phyloP scores from a whole-genome alignment of 2,888 invertebrate genomes.

The Cheilosia impressa region DNA sequence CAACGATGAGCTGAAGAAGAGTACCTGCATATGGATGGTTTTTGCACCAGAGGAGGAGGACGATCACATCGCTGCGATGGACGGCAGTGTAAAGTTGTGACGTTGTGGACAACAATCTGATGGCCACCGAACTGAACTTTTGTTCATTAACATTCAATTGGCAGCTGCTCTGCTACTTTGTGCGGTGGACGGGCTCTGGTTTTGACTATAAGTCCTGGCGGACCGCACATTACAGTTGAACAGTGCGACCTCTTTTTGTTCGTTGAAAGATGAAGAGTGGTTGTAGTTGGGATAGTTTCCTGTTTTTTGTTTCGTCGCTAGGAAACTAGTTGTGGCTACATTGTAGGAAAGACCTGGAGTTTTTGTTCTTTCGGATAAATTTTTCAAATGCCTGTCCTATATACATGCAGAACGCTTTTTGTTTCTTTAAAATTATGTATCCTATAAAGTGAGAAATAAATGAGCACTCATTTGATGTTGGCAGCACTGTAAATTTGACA shows the following conservation, averaged over 20 bases:
- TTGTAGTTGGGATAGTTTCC: neutral
- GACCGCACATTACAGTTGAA: constrained; percentile 1
- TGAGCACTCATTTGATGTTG: no score
- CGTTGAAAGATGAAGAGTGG: neutral
- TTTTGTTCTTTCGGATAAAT: no score
- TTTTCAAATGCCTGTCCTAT: no score
- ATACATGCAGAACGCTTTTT: no score
- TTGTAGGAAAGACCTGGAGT: no score
- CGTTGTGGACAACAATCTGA: constrained; percentile 47
- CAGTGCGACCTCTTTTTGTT: constrained; percentile 26
- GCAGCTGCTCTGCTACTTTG: constrained; percentile 13
- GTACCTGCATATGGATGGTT: no score
- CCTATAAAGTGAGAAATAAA: no score
- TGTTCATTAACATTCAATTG: constrained; percentile 68
- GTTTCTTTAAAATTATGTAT: no score
- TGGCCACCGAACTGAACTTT: constrained; percentile 61
- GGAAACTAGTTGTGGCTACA: no score
- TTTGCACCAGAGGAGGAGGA: neutral
- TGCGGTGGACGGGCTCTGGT: neutral
- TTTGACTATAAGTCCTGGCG: neutral
- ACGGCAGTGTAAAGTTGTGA: constrained; percentile 10
- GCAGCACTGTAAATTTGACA: no score
- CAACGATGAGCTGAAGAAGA: constrained; percentile 18
- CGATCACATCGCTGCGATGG: constrained; percentile 33
- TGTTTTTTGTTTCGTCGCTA: neutral